phyloP scores from a whole-genome alignment of 2,888 invertebrate species.

The Gandaritis pyraliata region DNA sequence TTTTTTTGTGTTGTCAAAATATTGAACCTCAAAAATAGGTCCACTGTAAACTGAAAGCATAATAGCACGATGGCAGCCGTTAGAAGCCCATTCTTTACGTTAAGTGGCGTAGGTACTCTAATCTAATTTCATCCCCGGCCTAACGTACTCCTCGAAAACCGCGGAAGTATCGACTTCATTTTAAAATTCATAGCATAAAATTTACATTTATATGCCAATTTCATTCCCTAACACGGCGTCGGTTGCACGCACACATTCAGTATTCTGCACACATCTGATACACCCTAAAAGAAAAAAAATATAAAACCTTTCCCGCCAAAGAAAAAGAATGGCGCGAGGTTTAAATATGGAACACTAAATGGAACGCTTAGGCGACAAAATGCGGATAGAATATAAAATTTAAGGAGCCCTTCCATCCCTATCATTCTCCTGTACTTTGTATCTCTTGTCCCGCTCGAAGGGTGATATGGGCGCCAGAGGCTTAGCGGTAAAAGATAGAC shows the following conservation, averaged over 20 bases:
- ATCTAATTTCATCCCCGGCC: constrained; percentile 79
- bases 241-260: constrained; percentile 80
- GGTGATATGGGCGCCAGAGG: constrained; percentile 76
- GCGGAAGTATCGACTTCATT: constrained; percentile 82
- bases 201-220: constrained; percentile 85
- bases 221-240: constrained; percentile 82
- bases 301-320: constrained; percentile 74
- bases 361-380: constrained; percentile 85
- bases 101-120: constrained; percentile 72
- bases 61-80: constrained; percentile 47
- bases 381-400: constrained; percentile 85
- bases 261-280: constrained; percentile 77
- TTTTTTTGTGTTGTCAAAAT: too few species aligned
- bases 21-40: neutral
- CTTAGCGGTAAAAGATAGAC: constrained; percentile 84
- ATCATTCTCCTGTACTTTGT: constrained; percentile 51
- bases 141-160: constrained; percentile 70
- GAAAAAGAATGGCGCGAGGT: constrained; percentile 78
- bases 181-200: constrained; percentile 85
- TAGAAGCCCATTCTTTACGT: constrained; percentile 71
- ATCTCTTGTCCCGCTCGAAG: constrained; percentile 64
- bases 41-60: neutral
- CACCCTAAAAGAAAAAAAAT: constrained; percentile 72
- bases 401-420: constrained; percentile 71
- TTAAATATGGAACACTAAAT: constrained; percentile 85